phyloP scores from a whole-genome alignment of 1,140 invertebrate species.

The Dreissena polymorpha region DNA sequence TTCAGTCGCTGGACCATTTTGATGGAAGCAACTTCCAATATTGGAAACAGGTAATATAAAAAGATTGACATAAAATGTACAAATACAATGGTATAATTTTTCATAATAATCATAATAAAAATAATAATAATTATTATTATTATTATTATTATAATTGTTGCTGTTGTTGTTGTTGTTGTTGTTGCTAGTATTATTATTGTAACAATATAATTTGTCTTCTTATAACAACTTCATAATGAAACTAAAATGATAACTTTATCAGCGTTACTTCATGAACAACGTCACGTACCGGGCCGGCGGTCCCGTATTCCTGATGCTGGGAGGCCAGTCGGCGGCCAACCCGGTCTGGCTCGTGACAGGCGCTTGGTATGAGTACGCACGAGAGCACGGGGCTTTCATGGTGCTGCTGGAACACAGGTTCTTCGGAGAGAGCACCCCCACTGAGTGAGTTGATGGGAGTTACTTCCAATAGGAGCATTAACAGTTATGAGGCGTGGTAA shows the following conservation, averaged over 20 bases:
- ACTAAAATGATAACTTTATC: too few species aligned
- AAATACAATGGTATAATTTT: too few species aligned
- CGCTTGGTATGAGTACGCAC: conserved; percentile 81
- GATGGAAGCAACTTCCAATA: conserved; percentile 22
- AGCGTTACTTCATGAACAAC: conserved; percentile 49
- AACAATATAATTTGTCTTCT: too few species aligned
- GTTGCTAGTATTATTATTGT: too few species aligned
- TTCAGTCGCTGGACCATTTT: conserved; percentile 42
- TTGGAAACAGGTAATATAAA: conserved; percentile 32
- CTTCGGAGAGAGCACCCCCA: conserved; percentile 94
- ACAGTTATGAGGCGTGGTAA: too few species aligned
- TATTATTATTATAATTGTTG: background rate
- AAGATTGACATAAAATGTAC: too few species aligned
- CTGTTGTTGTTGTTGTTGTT: background rate
- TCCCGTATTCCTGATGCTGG: conserved; percentile 92
- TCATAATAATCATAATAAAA: background rate
- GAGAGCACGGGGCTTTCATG: conserved; percentile 84
- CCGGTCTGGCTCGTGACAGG: conserved; percentile 89
- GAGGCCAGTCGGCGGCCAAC: conserved; percentile 79
- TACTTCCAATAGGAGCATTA: background rate
- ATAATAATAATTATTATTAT: background rate
- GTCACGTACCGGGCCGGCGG: conserved; percentile 75
- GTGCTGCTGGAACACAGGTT: conserved; percentile 94
- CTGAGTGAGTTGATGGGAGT: conserved; percentile 78
- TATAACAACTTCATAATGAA: too few species aligned